Conservation (phyloP, 1,140 invertebrate genomes). For the Drosophila nigrodunni region DNA sequence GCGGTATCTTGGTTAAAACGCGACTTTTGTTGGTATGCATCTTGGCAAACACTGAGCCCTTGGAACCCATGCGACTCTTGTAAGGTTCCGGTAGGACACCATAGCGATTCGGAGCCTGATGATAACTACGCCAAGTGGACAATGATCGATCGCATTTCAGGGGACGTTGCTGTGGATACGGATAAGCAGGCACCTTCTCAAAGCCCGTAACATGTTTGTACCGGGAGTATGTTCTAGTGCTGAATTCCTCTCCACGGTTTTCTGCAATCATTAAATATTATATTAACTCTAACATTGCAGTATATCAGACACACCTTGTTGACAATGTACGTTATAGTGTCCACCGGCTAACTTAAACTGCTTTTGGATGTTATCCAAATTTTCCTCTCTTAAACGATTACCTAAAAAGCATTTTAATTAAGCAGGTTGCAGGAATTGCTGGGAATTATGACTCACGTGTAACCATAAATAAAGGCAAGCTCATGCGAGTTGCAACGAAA, state of each 20-base stretch:
- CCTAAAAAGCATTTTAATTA: slow-evolving; percentile 20
- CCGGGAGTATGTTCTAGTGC: slow-evolving; percentile 45
- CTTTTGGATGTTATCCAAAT: slow-evolving; percentile 39
- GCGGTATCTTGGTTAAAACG: slow-evolving; percentile 50
- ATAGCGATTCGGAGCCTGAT: slow-evolving; percentile 72
- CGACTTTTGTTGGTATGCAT: slow-evolving; percentile 45
- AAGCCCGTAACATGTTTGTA: slow-evolving; percentile 61
- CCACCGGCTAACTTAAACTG: slow-evolving; percentile 64
- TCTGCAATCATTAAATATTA: slow-evolving; percentile 19
- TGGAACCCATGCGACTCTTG: slow-evolving; percentile 39
- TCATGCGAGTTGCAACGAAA: slow-evolving; percentile 69
- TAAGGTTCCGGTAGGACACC: slow-evolving; percentile 53
- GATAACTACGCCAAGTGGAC: slow-evolving; percentile 55
- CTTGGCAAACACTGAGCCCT: slow-evolving; percentile 64
- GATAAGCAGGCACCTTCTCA: slow-evolving; percentile 25
- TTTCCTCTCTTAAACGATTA: slow-evolving; percentile 59
- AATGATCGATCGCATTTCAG: slow-evolving; percentile 44
- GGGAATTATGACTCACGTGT: slow-evolving; percentile 48
- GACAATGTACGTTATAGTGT: slow-evolving; percentile 57
- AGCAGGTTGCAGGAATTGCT: not conserved
- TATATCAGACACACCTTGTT: slow-evolving; percentile 30
- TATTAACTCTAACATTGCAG: too few relatives aligned
- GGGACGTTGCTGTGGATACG: slow-evolving; percentile 51
- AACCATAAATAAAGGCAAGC: slow-evolving; percentile 66
- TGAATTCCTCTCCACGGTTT: slow-evolving; percentile 47